phyloP scores from a whole-genome alignment of 2,113 vertebrate species.

The Serinus canaria region DNA sequence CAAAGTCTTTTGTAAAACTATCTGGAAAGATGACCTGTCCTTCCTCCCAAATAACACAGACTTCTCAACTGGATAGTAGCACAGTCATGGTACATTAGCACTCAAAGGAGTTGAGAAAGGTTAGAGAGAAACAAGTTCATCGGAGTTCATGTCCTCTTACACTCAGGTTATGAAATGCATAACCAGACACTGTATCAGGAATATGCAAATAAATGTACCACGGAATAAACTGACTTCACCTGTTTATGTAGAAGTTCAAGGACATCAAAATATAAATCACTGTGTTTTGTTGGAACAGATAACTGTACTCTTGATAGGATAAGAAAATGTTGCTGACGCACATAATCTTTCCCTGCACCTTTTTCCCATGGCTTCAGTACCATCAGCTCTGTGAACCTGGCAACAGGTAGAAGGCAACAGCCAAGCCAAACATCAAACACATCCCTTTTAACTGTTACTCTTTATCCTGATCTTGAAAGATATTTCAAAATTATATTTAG shows the following conservation, averaged over 20 bases:
- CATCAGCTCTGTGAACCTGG: neutral
- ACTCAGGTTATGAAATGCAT: slow-evolving; percentile 29
- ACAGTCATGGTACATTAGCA: neutral
- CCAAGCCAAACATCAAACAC: slow-evolving; percentile 25
- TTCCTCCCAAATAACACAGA: neutral
- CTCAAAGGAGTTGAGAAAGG: slow-evolving; percentile 24
- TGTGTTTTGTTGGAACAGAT: slow-evolving; percentile 31
- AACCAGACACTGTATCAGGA: slow-evolving; percentile 24
- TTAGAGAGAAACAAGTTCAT: slow-evolving; percentile 16
- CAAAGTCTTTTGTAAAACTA: neutral
- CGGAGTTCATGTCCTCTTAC: neutral
- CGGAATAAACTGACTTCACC: slow-evolving; percentile 19
- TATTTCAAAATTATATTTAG: neutral
- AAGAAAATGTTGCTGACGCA: neutral
- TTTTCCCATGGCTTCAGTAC: slow-evolving; percentile 29
- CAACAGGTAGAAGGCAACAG: neutral
- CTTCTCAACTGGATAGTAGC: neutral
- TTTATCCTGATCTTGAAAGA: neutral
- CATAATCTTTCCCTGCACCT: neutral
- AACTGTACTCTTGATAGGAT: neutral
- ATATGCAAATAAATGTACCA: slow-evolving; percentile 11
- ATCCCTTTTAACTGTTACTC: neutral
- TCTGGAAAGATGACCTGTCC: neutral
- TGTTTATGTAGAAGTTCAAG: slow-evolving; percentile 46
- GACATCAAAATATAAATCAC: slow-evolving; percentile 47